Evolutionary conservation across 2,113 vertebrate species (phyloP), one percentile per base, ranked within the genome.

Genomic region (Malaclemys terrapin): DNA sequence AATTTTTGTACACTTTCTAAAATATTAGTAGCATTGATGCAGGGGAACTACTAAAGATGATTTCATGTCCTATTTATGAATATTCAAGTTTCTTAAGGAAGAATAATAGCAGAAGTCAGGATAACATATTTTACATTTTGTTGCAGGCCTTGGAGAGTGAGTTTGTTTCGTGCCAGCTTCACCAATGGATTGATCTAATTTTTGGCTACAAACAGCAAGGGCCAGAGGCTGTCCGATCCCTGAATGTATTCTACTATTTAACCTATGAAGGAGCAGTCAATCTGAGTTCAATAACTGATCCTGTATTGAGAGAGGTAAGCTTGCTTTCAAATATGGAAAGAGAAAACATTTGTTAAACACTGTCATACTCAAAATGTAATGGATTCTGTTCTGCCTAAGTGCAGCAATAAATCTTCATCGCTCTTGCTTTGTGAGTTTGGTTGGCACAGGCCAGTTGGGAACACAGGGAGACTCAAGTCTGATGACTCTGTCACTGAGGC

Each of bases 201-300:
- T 99, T 99, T 90, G 99, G 99, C 97, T 99, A 99, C 97, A 99
- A 99, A 89, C 99, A 99, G 96, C 99, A 99, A 98, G 99, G 99
- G 20, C 99, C 99, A 10, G 99, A 99, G 97, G 99, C 99, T 79
- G 98, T 98, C 52, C 98, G 99, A 93, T 98, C 99, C 20, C 99
- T 99, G 89, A 99, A 99, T 54, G 99, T 99, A 10, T 99, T 99
- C 98, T 99, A 99, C 97, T 99, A 99, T 95, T 97, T 99, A 95
- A 99, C 99, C 82, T 99, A 99, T 0, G 99, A 99, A 97, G 99
- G 99, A 62, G 98, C 99, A 6, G 99, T 99, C 96, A 99, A 99
- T 98, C 98, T 99, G 95, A 99, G 98, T 98, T 99, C 99, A 89
- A 99, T 99, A 98, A 98, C 88, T 0, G 99, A 99, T 96, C 99